Evolutionary conservation across 2,797 vertebrate species (phyloP), one percentile per base, ranked within the genome.

Genomic region (Ispidina lecontei): DNA sequence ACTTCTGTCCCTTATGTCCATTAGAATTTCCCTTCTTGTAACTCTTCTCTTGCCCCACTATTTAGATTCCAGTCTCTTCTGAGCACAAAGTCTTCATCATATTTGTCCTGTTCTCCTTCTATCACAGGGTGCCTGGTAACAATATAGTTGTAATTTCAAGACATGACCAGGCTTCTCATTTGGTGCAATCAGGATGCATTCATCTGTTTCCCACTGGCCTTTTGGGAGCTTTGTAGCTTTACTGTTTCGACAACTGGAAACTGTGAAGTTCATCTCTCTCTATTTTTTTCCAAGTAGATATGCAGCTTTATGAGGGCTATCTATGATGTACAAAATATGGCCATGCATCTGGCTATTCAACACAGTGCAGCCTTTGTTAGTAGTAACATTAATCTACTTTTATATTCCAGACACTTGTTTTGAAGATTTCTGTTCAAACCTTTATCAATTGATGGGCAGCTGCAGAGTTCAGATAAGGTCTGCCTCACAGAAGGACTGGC

Each of bases 91-190:
- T 29, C 55, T 89, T 71, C 37, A 65, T n/a, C 6, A 2, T 46
- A 20, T 43, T 82, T 79, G 7, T 26, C 23, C 29, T 37, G 9
- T 75, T 33, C 28, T 46, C 8, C 31, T 47, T 81, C 51, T 51
- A 72, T 46, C n/a, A 55, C 41, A 79, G 18, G 14, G 41, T 16
- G 5, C n/a, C n/a, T 77, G 26, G n/a, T 47, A 52, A 10, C 15
- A 79, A 10, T 13, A 9, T 0, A 19, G 2, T 1, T 8, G 5
- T 56, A 4, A 6, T 60, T 54, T 59, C 46, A 64, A 64, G 46
- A 68, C 4, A 13, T 10, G 35, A 14, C n/a, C 33, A 54, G 8
- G 15, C 4, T 74, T 55, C 15, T 55, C 12, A 10, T 29, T 39
- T 64, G 44, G 10, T 64, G 37, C 25, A 51, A 28, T 62, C 51